Evolutionary conservation across 2,113 vertebrate species (phyloP).

Genomic region (Podocnemis expansa): DNA sequence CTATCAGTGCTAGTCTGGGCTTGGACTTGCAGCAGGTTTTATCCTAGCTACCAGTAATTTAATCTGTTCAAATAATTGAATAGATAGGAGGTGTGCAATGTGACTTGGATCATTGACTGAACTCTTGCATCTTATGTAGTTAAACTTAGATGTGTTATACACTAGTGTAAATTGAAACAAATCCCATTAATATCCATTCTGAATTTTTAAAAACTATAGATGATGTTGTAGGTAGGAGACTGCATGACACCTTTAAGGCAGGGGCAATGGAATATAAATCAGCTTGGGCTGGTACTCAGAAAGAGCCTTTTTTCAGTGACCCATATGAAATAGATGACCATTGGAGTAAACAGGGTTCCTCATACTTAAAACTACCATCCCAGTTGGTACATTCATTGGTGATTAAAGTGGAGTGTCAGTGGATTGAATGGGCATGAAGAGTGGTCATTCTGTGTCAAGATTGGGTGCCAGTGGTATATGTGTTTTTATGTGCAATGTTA

Average conservation of each 20-base stretch:
- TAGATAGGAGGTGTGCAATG: background rate
- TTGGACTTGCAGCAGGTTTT: no score
- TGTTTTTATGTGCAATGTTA: background rate
- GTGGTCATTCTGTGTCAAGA: background rate
- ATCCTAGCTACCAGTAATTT: background rate
- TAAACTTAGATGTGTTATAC: background rate
- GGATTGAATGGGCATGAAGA: background rate
- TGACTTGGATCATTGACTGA: background rate
- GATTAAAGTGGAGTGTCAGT: background rate
- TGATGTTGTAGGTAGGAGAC: background rate
- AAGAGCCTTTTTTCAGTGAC: background rate
- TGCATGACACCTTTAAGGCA: fast-evolving
- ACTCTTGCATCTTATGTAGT: background rate
- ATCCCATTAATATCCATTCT: background rate
- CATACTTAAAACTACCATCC: background rate
- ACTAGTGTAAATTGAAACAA: background rate
- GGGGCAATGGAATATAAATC: background rate
- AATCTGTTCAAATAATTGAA: background rate
- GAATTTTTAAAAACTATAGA: background rate
- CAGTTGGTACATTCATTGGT: background rate
- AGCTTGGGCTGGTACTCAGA: no score
- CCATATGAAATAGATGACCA: background rate
- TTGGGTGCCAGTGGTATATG: background rate
- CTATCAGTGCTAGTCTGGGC: no score
- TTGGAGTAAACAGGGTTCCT: background rate